These are phyloP conservation scores for Sphinx pinastri DNA, from an alignment of 2,888 invertebrate species.

Conservation along the genomic window DNA sequence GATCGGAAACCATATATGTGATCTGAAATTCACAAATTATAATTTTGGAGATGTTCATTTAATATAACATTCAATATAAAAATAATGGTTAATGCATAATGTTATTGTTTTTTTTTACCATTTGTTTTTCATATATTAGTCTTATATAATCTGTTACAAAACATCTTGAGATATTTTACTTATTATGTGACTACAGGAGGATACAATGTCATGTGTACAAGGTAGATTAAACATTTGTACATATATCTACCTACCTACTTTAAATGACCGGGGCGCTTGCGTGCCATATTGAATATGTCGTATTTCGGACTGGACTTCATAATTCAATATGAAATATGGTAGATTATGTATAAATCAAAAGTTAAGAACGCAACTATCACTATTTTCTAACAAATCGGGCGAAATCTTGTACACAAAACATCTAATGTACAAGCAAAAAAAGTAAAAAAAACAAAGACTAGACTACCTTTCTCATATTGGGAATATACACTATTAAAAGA, in stretches of 20 bases:
- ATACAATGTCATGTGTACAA: constrained; percentile 21
- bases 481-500: not conserved
- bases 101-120: not conserved
- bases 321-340: not conserved
- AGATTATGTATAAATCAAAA: not conserved
- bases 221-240: constrained; percentile 38
- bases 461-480: constrained; percentile 30
- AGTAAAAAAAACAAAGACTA: constrained; percentile 17
- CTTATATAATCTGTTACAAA: constrained; percentile 14
- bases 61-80: not conserved
- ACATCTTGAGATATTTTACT: not conserved
- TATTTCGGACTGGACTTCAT: constrained; percentile 30
- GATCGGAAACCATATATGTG: constrained; percentile 34
- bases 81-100: not conserved
- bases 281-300: constrained; percentile 74
- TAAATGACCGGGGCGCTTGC: constrained; percentile 50
- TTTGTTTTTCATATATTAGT: not conserved
- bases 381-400: not conserved
- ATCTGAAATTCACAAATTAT: constrained; percentile 40
- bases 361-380: not conserved
- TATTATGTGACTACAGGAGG: not conserved
- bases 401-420: constrained; percentile 23
- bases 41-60: not conserved
- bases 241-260: constrained; percentile 47
- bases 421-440: constrained; percentile 5